Evolutionary conservation across 2,888 invertebrate species (phyloP), one percentile per base, ranked within the genome.

Genomic region (Gandaritis pyraliata): DNA sequence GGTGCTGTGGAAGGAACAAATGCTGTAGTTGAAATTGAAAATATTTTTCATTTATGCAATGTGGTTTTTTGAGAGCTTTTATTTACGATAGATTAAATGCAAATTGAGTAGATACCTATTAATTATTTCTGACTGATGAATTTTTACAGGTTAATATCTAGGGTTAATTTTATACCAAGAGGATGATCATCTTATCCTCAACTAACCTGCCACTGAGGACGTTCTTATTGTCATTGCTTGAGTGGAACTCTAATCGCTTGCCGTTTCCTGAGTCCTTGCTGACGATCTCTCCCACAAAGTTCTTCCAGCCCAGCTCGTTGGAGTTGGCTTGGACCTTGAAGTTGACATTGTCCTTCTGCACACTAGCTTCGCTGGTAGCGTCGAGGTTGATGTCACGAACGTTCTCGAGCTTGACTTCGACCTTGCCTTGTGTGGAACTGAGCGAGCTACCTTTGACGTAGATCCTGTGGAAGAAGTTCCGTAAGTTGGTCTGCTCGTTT

Each of bases 201-300:
- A 30, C 75, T 75, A 78, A 95, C 95, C 93, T 94, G 92, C 97
- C 96, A 73, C 94, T 94, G 1, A 96, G 75, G 8, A 96, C 78
- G 55, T 95, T 95, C 75, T 95, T 94, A 60, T 94, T 94, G 3
- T 93, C 94, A 50, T 94, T 94, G 33, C 94, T 95, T 0, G 95
- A 93, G 1, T 90, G 85, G 73, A 96, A 92, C 64, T 94, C 93
- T 57, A 97, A 87, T 7, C 93, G 93, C 67, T 95, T 95, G 60
- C 93, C 92, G 57, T 91, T 94, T 0, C 91, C 93, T 3, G 89
- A 88, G 1, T 94, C 93, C 66, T 95, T 94, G 76, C 94, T 95
- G 0, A 93, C 88, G 6, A 95, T 93, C 60, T 95, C 94, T 0
- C 95, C 83, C 7, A 94, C 89, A 69, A 95, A 92, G 77, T 95